Percentiles rank a stretch among this genome's conserved stretches.
Conservation (phyloP, 2,888 invertebrate species). For the Acanthopleura granulata region DNA sequence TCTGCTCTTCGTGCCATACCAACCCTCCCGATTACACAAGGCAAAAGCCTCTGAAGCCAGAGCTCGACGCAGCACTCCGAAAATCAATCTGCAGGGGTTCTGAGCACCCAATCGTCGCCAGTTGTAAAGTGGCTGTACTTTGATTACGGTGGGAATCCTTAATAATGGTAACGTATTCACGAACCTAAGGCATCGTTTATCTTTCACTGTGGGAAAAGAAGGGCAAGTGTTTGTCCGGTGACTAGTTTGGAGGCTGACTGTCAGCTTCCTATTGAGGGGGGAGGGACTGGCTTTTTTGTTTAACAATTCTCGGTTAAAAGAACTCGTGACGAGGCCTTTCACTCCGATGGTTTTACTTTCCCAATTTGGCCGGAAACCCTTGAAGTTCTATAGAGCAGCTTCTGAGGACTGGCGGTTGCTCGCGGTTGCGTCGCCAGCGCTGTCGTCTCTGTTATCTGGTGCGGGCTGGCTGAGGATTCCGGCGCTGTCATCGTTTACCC, state of each 20-base stretch:
- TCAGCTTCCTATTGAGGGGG: background rate
- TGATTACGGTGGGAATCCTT: conserved; percentile 12
- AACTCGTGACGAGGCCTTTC: background rate
- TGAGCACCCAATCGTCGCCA: conserved; percentile 1
- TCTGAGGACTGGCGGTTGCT: background rate
- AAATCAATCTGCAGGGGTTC: background rate
- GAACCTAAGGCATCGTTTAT: conserved; percentile 13
- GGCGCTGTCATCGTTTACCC: background rate
- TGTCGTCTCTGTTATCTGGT: no score
- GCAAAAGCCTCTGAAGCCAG: no score
- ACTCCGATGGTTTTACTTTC: background rate
- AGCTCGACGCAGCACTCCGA: no score
- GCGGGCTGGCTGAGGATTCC: background rate
- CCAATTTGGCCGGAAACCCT: conserved; percentile 9
- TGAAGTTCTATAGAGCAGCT: background rate
- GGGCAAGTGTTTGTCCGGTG: background rate
- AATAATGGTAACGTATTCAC: conserved; percentile 15
- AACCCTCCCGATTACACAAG: no score
- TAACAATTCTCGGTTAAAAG: background rate
- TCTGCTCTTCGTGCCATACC: no score
- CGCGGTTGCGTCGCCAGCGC: no score
- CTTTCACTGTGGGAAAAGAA: background rate
- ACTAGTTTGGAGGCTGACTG: background rate
- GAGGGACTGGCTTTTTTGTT: background rate
- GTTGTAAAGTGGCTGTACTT: conserved; percentile 14